Percentiles rank a stretch among this genome's conserved stretches.
Conservation (phyloP, 2,888 invertebrate genomes). For the Bembecia ichneumoniformis region DNA sequence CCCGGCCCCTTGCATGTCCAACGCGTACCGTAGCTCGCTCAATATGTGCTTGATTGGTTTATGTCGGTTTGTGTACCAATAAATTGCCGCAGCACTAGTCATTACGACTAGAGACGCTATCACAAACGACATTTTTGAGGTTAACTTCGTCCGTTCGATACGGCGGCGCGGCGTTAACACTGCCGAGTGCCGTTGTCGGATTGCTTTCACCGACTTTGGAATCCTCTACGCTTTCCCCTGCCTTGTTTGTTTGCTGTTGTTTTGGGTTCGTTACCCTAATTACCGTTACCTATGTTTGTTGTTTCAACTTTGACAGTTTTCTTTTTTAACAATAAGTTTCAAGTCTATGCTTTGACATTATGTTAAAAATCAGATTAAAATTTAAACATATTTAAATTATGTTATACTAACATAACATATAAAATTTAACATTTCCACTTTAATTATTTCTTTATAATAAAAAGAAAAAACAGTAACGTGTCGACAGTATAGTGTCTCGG, state of each 20-base stretch:
- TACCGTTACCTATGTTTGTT: no score
- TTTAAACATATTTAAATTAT: no score
- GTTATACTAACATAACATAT: no score
- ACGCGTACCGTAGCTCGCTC: conserved; percentile 63
- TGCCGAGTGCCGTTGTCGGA: conserved; percentile 20
- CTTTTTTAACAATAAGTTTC: no score
- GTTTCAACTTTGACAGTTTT: no score
- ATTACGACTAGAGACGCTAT: conserved; percentile 37
- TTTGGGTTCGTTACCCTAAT: no score
- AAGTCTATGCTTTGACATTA: no score
- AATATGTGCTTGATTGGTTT: conserved; percentile 66
- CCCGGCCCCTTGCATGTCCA: conserved; percentile 75
- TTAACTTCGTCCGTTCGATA: conserved; percentile 33
- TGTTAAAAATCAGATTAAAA: no score
- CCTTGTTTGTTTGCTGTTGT: conserved; percentile 37
- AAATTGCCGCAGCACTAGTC: conserved; percentile 37
- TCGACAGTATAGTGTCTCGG: no score
- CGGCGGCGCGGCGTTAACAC: conserved; percentile 44
- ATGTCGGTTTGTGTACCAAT: conserved; percentile 66
- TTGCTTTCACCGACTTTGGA: conserved; percentile 58
- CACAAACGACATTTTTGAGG: conserved; percentile 34
- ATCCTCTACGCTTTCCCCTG: conserved; percentile 64
- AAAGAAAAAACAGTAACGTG: no score
- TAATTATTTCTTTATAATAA: no score
- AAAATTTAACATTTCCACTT: no score